These are phyloP conservation scores for Chironomus riparius DNA, from an alignment of 2,888 invertebrate genomes.

Conservation along the genomic window DNA sequence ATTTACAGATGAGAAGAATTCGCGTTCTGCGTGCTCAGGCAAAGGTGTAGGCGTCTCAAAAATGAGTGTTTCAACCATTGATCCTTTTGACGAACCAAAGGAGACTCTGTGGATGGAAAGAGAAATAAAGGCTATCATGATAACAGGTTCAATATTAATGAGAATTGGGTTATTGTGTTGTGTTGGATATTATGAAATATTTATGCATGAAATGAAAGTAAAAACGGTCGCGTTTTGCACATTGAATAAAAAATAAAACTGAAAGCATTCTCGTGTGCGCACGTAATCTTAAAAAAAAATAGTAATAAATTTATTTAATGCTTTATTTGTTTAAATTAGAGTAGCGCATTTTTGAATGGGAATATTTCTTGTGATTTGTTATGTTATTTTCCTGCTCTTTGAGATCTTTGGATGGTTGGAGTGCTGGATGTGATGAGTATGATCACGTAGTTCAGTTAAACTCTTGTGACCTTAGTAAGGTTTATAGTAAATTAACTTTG, in stretches of 20 bases:
- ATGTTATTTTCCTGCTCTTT: no score
- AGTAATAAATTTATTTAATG: no score
- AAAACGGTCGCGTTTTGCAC: neutral
- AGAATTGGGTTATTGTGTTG: neutral
- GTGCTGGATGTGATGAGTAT: no score
- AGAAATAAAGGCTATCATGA: neutral
- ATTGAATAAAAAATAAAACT: neutral
- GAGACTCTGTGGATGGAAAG: conserved; percentile 72
- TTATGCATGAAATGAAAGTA: neutral
- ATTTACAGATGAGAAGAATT: conserved; percentile 40
- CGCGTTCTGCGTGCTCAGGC: conserved; percentile 46
- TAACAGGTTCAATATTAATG: neutral
- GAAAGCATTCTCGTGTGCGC: neutral
- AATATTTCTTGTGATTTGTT: no score
- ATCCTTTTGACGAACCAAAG: conserved; percentile 87
- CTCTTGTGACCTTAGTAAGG: no score
- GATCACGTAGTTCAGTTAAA: neutral
- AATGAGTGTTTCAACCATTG: conserved; percentile 88
- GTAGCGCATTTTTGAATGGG: no score
- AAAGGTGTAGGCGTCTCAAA: conserved; percentile 71
- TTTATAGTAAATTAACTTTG: no score
- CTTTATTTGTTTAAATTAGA: no score
- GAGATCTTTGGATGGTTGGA: no score
- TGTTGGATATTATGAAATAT: neutral
- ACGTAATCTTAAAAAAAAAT: neutral